phyloP scores from a whole-genome alignment of 2,113 vertebrate genomes.

The Mustela lutreola region DNA sequence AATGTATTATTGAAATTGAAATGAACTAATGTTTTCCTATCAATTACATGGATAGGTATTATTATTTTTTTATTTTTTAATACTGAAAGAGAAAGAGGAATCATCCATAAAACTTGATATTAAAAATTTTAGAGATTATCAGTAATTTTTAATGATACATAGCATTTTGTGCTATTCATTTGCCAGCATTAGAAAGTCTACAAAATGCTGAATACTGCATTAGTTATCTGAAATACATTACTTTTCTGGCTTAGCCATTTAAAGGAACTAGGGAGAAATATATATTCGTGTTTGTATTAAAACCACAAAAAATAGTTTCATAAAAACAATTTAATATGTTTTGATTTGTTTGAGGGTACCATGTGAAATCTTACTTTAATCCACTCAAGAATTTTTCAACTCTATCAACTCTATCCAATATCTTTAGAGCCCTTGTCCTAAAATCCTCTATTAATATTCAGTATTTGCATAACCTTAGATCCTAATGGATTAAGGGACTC shows the following conservation, averaged over 20 bases:
- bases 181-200: background rate
- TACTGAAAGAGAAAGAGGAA: background rate
- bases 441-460: background rate
- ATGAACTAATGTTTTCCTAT: background rate
- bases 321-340: background rate
- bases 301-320: background rate
- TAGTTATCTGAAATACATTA: background rate
- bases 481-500: background rate
- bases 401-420: background rate
- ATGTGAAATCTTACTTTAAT: background rate
- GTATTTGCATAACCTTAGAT: background rate
- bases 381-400: background rate
- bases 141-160: background rate
- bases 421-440: background rate
- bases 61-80: background rate
- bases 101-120: background rate
- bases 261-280: background rate
- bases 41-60: background rate
- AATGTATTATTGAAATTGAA: constrained; percentile 41
- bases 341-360: background rate
- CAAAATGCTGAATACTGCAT: background rate
- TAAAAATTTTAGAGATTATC: background rate
- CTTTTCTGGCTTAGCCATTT: background rate
- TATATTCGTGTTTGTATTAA: background rate
- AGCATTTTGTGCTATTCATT: background rate